Base-by-base conservation (phyloP, 2,113 vertebrate species). In the Oryzias curvinotus region DNA sequence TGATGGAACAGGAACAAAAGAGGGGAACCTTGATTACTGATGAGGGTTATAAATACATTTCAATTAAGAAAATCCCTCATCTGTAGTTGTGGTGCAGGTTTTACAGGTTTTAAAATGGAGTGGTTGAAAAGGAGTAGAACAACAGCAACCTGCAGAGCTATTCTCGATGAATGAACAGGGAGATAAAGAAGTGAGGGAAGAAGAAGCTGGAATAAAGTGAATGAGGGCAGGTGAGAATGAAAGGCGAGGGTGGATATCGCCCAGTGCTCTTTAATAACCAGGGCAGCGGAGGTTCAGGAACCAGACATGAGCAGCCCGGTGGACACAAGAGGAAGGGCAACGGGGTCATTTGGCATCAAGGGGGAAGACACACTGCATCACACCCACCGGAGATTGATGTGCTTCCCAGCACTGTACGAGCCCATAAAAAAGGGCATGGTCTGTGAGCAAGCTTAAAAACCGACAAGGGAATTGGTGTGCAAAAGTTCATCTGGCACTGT, bases 221-320 rank as follows among this genome's bases (percentile, higher is more conserved):
- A 45, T 26, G 53, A 69, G 52, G 77, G 68, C 50, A 54, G 52
- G 49, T 46, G 66, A 68, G 74, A 69, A 48, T 75, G 76, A 68
- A 64, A 68, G 71, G 77, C 17, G 63, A 80, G 79, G 71, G 62
- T 66, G 84, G 75, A 83, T 74, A 78, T 83, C 30, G 43, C 73
- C 72, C 78, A 60, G 80, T 66, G 77, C 79, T 85, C 85, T 88
- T 84, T 90, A 91, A 91, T 92, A 92, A 90, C 74, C 60, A 75
- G 85, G 87, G 83, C 65, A 67, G 71, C 67, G 65, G 75, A 88
- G 86, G 86, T 89, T 84, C 76, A 57, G 71, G 62, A 83, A 62
- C 68, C 68, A 87, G 87, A 89, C 85, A 87, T 86, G 87, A 89
- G 83, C 80, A 88, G 76, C 86, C 70, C 78, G 75, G 73, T 63